Evolutionary conservation across 1,140 invertebrate genomes (phyloP).

Genomic region (Lerema accius): DNA sequence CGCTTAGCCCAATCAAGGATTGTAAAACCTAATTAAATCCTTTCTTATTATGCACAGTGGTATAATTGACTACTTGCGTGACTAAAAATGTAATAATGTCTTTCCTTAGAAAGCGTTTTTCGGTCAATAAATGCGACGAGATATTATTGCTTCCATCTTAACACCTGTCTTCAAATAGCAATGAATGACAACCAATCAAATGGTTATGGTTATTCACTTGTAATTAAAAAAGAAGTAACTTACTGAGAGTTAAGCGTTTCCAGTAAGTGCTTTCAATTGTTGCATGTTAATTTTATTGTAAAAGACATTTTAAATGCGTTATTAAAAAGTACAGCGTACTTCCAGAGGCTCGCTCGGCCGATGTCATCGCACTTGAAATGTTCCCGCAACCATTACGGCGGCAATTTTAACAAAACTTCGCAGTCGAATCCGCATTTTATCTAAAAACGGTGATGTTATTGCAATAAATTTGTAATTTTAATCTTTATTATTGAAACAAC

Average conservation of each 20-base stretch:
- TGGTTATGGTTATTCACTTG: too few relatives aligned
- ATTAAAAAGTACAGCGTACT: slow-evolving; percentile 11
- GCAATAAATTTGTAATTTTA: slow-evolving; percentile 79
- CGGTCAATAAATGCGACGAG: too few relatives aligned
- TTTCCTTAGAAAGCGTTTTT: too few relatives aligned
- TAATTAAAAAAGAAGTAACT: too few relatives aligned
- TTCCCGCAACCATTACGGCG: slow-evolving; percentile 56
- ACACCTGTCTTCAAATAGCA: too few relatives aligned
- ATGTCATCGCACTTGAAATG: slow-evolving; percentile 67
- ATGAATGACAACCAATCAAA: too few relatives aligned
- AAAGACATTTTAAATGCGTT: slow-evolving; percentile 6
- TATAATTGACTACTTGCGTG: too few relatives aligned
- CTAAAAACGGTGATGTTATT: slow-evolving; percentile 64
- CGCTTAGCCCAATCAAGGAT: too few relatives aligned
- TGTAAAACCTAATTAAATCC: too few relatives aligned
- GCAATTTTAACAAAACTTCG: slow-evolving; percentile 46
- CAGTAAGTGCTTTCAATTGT: slow-evolving; percentile 1
- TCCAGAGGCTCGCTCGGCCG: slow-evolving; percentile 12
- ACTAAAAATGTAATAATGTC: too few relatives aligned
- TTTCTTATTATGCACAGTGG: too few relatives aligned
- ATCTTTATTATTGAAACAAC: slow-evolving; percentile 77
- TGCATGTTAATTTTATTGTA: slow-evolving; percentile 12
- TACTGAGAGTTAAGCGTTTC: not conserved
- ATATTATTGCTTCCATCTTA: too few relatives aligned
- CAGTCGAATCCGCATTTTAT: slow-evolving; percentile 63